phyloP scores from a whole-genome alignment of 2,797 vertebrate genomes.

The Ptychobarbus kaznakovi region DNA sequence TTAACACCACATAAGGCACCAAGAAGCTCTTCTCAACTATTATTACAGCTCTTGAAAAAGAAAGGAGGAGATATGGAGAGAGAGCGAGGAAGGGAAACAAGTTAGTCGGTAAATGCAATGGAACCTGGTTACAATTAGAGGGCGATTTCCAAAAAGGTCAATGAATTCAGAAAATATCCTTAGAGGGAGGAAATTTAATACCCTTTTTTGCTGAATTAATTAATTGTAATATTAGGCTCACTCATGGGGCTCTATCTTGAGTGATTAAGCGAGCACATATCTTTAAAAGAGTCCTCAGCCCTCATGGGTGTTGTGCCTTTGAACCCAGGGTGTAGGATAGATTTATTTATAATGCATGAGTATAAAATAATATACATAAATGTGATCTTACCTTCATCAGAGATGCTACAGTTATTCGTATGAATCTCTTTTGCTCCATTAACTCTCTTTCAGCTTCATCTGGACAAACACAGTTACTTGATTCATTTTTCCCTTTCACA shows the following conservation, averaged over 20 bases:
- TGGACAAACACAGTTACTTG: not conserved
- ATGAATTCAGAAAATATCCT: constrained; percentile 99
- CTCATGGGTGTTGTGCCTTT: constrained; percentile 81
- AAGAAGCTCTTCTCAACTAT: constrained; percentile 61
- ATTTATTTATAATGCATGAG: constrained; percentile 82
- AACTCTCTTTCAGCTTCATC: constrained; percentile 13
- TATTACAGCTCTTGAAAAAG: constrained; percentile 80
- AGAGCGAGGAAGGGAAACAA: constrained; percentile 77
- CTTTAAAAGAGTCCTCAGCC: constrained; percentile 83
- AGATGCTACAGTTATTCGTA: constrained; percentile 40
- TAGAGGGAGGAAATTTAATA: constrained; percentile 98
- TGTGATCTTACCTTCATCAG: constrained; percentile 35
- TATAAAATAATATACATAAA: constrained; percentile 72
- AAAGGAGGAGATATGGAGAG: constrained; percentile 28
- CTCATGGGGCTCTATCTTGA: constrained; percentile 95
- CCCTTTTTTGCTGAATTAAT: constrained; percentile 98
- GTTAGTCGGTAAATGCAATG: constrained; percentile 89
- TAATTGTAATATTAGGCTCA: constrained; percentile 99
- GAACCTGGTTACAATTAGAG: constrained; percentile 96
- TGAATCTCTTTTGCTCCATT: constrained; percentile 10
- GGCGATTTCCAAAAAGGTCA: constrained; percentile 99
- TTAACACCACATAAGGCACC: constrained; percentile 54
- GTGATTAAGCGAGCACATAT: constrained; percentile 97
- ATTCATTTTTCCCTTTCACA: not conserved
- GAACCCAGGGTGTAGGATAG: constrained; percentile 79